Conservation (phyloP, 2,113 vertebrate species). For the Macaca mulatta region DNA sequence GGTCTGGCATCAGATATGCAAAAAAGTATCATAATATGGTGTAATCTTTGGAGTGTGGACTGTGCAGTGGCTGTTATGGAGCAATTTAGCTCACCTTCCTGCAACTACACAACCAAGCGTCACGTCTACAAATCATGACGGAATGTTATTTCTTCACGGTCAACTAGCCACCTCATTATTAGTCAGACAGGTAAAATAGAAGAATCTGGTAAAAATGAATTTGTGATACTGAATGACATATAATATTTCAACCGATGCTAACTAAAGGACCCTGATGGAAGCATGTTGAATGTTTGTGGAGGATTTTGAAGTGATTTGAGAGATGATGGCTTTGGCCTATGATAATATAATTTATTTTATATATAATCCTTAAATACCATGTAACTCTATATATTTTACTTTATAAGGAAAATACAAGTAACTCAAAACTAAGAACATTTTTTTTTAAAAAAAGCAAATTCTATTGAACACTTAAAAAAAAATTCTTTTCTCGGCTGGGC, state of each 20-base stretch:
- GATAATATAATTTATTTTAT: not conserved
- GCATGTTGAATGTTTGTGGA: not conserved
- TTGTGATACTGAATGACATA: not conserved
- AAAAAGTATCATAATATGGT: not conserved
- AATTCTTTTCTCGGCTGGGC: not conserved
- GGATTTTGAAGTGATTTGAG: conserved; percentile 17
- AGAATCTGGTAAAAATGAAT: not conserved
- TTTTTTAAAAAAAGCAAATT: not conserved
- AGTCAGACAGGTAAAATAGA: not conserved
- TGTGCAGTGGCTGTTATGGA: not conserved
- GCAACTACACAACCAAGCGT: not conserved
- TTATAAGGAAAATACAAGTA: not conserved
- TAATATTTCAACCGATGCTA: not conserved
- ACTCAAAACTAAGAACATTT: not conserved
- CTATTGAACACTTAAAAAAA: not conserved
- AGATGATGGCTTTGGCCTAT: not conserved
- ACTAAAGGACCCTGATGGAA: not conserved
- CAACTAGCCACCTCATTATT: not conserved
- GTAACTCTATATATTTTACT: not conserved
- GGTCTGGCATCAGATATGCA: not conserved
- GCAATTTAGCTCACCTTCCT: not conserved
- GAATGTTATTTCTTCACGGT: not conserved
- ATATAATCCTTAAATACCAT: not conserved
- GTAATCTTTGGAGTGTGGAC: not conserved
- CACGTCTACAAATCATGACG: not conserved